phyloP scores from a whole-genome alignment of 2,888 invertebrate species.

The Chydorus sphaericus region DNA sequence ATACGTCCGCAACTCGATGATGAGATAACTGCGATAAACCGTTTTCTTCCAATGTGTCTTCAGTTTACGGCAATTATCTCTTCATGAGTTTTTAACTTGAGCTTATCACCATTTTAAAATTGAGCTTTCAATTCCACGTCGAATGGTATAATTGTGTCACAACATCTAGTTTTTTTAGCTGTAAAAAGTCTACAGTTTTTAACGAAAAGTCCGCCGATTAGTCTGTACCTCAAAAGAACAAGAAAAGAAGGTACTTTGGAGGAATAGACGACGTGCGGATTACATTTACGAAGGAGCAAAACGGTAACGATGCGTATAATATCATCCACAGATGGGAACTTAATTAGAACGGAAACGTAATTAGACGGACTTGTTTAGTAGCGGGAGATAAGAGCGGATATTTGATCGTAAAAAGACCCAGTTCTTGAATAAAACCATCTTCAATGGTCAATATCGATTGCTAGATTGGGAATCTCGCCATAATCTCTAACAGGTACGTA shows the following conservation, averaged over 20 bases:
- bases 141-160: too few relatives aligned
- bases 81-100: too few relatives aligned
- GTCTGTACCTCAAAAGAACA: not conserved
- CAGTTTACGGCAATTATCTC: too few relatives aligned
- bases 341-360: slow-evolving; percentile 82
- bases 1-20: too few relatives aligned
- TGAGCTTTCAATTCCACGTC: too few relatives aligned
- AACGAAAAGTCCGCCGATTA: too few relatives aligned
- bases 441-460: slow-evolving; percentile 94
- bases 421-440: slow-evolving; percentile 87
- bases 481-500: slow-evolving; percentile 86
- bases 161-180: too few relatives aligned
- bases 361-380: slow-evolving; percentile 54
- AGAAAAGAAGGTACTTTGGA: slow-evolving; percentile 54
- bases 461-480: slow-evolving; percentile 87
- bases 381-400: slow-evolving; percentile 73
- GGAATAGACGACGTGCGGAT: slow-evolving; percentile 81
- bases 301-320: slow-evolving; percentile 88
- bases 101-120: too few relatives aligned
- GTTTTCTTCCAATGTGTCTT: too few relatives aligned
- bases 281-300: slow-evolving; percentile 75
- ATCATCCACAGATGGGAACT: slow-evolving; percentile 82
- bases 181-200: too few relatives aligned
- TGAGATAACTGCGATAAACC: too few relatives aligned
- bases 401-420: slow-evolving; percentile 80